A percentile compares a stretch with the other conserved stretches of the same genome.
These are phyloP conservation scores for Connochaetes taurinus DNA, from an alignment of 2,113 vertebrate species.

Conservation along the genomic window DNA sequence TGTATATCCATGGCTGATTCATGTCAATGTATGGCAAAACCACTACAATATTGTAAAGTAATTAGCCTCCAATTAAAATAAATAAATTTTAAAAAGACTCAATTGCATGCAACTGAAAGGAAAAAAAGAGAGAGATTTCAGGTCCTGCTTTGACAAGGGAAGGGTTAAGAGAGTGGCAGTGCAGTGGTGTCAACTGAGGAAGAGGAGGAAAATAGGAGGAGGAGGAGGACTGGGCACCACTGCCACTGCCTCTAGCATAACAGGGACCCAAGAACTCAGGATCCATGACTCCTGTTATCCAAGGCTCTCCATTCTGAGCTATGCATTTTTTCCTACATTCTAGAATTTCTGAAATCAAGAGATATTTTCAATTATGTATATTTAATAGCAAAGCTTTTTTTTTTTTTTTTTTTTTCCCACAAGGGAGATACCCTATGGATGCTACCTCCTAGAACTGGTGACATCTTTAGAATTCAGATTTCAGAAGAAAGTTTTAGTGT, in stretches of 20 bases:
- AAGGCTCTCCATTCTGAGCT: background rate
- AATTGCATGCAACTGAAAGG: background rate
- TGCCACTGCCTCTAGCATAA: too few relatives aligned
- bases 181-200: background rate
- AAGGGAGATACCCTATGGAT: background rate
- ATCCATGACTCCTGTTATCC: background rate
- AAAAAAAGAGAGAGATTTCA: background rate
- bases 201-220: background rate
- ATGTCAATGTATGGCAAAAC: too few relatives aligned
- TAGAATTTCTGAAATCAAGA: background rate
- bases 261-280: background rate
- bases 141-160: background rate
- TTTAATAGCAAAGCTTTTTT: background rate
- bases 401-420: background rate
- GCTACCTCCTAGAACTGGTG: too few relatives aligned
- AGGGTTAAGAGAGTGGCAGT: fast-evolving
- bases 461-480: background rate
- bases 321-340: background rate
- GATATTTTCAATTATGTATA: background rate
- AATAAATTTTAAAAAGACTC: background rate
- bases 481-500: background rate
- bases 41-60: too few relatives aligned
- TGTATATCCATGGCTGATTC: too few relatives aligned
- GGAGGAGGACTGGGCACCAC: fast-evolving
- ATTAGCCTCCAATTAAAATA: background rate